A percentile compares a stretch with the other conserved stretches of the same genome.
Evolutionary conservation across 1,140 invertebrate species (phyloP).

Genomic region (Formica selysi): DNA sequence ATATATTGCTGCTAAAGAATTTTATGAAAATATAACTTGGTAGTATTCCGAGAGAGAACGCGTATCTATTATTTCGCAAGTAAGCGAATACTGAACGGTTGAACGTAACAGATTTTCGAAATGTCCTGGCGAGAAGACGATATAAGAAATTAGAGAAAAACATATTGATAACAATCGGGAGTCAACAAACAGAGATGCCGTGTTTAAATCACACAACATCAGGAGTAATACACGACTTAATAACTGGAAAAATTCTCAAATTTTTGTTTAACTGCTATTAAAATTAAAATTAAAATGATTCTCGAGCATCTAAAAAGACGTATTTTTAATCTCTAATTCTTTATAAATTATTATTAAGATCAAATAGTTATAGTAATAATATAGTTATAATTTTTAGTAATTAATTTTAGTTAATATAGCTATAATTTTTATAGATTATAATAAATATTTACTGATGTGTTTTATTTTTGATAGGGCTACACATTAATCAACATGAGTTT

Average conservation of each 20-base stretch:
- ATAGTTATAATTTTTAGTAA: too few relatives aligned
- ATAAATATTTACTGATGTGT: too few relatives aligned
- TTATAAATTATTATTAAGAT: too few relatives aligned
- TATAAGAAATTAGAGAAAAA: not conserved
- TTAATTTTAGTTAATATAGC: too few relatives aligned
- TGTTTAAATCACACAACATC: not conserved
- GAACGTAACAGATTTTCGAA: not conserved
- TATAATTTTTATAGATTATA: too few relatives aligned
- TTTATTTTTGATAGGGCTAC: too few relatives aligned
- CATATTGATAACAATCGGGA: not conserved
- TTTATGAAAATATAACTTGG: not conserved
- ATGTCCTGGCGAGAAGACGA: not conserved
- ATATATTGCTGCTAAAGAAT: not conserved
- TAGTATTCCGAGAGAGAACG: too few relatives aligned
- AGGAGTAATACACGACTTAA: not conserved
- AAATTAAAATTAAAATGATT: conserved; percentile 15
- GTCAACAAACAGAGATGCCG: not conserved
- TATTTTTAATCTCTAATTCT: not conserved
- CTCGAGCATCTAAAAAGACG: not conserved
- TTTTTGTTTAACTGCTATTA: not conserved
- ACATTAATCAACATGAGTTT: too few relatives aligned
- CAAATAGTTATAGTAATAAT: not conserved
- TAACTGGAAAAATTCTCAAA: not conserved
- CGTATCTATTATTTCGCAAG: not conserved
- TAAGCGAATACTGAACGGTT: not conserved